A percentile compares a stretch with the other conserved stretches of the same genome.
Evolutionary conservation across 2,797 vertebrate species (phyloP).

Genomic region (Pteronotus mesoamericanus): DNA sequence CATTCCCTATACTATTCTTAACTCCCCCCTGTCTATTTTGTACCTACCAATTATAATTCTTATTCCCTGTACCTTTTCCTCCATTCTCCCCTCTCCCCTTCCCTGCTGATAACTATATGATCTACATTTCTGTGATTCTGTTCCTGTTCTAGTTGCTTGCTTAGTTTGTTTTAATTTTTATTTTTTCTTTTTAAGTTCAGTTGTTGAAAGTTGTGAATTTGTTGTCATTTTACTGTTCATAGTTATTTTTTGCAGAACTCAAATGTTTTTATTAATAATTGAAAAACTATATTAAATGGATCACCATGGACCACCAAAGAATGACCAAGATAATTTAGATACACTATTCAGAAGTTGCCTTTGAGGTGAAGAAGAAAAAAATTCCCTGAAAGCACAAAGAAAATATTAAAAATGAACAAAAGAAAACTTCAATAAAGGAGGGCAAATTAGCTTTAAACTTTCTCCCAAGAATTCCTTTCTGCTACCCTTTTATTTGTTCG

Average conservation of each 20-base stretch:
- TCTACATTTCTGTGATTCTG: too few species aligned
- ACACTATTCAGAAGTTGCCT: background rate
- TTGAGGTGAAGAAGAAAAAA: background rate
- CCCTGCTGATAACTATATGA: too few species aligned
- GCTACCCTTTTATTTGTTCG: background rate
- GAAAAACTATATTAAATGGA: background rate
- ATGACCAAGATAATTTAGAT: background rate
- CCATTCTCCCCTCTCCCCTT: too few species aligned
- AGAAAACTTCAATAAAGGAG: background rate
- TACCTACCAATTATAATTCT: too few species aligned
- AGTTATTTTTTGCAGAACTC: background rate
- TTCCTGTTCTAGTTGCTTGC: too few species aligned
- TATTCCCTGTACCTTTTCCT: too few species aligned
- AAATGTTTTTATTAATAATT: background rate
- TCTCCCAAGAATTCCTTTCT: background rate
- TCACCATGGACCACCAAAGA: background rate
- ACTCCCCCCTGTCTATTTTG: too few species aligned
- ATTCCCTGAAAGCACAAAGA: background rate
- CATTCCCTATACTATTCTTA: too few species aligned
- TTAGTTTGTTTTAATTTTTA: too few species aligned
- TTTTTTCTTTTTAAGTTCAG: too few species aligned
- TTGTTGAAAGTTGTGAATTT: too few species aligned
- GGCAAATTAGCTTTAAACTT: background rate
- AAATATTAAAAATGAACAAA: background rate
- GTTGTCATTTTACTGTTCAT: too few species aligned